A percentile compares a stretch with the other conserved stretches of the same genome.
Conservation (phyloP, 2,113 vertebrate species). For the Scopus umbretta region DNA sequence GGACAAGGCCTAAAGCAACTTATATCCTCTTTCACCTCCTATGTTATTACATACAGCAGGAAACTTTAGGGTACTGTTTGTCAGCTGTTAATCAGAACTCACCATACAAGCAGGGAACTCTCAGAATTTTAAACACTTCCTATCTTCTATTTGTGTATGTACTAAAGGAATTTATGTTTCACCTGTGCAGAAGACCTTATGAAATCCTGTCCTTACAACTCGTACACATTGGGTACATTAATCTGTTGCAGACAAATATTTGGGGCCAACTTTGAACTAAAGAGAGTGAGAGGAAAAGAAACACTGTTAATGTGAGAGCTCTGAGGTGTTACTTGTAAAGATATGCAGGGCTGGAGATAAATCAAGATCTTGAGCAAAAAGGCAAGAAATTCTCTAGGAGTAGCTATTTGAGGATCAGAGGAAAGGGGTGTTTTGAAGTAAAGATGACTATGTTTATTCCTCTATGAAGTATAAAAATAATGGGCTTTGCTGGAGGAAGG, state of each 20-base stretch:
- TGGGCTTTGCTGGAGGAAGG: neutral
- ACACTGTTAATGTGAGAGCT: neutral
- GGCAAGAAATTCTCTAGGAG: neutral
- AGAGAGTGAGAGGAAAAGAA: neutral
- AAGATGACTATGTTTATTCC: neutral
- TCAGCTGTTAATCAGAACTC: neutral
- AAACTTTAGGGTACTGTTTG: neutral
- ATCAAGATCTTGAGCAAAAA: neutral
- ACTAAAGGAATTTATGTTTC: neutral
- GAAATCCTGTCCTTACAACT: neutral
- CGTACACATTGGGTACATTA: neutral
- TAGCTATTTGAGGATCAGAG: neutral
- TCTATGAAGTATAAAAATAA: neutral
- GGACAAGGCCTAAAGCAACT: conserved; percentile 26
- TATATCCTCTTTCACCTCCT: neutral
- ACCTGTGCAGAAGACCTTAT: neutral
- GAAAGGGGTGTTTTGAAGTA: neutral
- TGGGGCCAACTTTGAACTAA: neutral
- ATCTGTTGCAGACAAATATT: neutral
- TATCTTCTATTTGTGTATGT: neutral
- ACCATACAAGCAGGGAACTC: neutral
- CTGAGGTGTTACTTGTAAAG: neutral
- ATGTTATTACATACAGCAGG: neutral
- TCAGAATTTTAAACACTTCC: neutral
- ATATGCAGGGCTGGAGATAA: neutral